Percentiles rank a stretch among this genome's conserved stretches.
phyloP scores from a whole-genome alignment of 2,888 invertebrate genomes.

The Megamerina dolium region DNA sequence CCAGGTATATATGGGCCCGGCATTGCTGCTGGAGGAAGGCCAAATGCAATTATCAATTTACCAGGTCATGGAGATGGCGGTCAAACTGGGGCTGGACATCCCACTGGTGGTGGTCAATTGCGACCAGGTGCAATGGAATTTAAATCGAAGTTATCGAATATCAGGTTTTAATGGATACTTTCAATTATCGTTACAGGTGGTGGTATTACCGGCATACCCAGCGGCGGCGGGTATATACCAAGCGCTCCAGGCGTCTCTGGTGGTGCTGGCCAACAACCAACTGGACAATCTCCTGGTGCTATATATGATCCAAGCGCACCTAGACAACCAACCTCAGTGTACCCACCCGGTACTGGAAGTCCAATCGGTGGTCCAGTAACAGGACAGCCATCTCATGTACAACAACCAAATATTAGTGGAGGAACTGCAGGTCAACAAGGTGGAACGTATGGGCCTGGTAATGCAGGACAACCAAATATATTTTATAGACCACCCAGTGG shows the following conservation, averaged over 20 bases:
- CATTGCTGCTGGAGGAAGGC: slow-evolving; percentile 16
- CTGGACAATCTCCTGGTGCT: not conserved
- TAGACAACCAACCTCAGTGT: too few relatives aligned
- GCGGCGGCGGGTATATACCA: too few relatives aligned
- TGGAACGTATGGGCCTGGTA: slow-evolving; percentile 2
- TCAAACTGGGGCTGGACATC: slow-evolving; percentile 2
- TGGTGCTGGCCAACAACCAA: not conserved
- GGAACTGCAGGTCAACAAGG: not conserved
- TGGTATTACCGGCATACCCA: not conserved
- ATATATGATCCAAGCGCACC: too few relatives aligned
- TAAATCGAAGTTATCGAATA: too few relatives aligned
- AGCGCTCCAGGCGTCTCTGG: not conserved
- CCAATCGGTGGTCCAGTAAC: slow-evolving; percentile 2
- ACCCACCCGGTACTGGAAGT: not conserved
- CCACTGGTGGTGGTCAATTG: not conserved
- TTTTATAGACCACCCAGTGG: slow-evolving; percentile 2
- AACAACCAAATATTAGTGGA: too few relatives aligned
- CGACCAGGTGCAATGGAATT: slow-evolving; percentile 9
- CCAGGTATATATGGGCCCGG: slow-evolving; percentile 7
- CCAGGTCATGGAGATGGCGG: slow-evolving; percentile 15
- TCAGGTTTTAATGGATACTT: not conserved
- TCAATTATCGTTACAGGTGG: not conserved
- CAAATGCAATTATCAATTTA: slow-evolving; percentile 28
- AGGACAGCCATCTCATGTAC: not conserved
- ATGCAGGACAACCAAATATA: slow-evolving; percentile 4